Percentiles rank a stretch among this genome's conserved stretches.
These are phyloP conservation scores for Atethmia centrago DNA, from an alignment of 2,888 invertebrate genomes.

Conservation along the genomic window DNA sequence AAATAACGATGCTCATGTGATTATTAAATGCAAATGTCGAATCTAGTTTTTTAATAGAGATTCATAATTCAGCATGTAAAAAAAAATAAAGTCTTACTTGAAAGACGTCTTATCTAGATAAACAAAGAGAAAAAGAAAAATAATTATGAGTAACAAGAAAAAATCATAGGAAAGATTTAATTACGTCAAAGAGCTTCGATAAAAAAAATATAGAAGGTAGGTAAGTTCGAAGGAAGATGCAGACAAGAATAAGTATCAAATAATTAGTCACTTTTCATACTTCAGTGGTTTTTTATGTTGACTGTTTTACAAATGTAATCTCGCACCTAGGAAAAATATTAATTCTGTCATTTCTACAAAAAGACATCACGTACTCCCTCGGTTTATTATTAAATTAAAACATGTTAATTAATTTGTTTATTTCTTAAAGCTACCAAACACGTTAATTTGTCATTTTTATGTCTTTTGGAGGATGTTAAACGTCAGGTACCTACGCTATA, in stretches of 20 bases:
- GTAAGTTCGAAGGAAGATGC: too few relatives aligned
- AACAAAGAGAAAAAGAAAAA: neutral
- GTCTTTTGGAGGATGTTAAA: neutral
- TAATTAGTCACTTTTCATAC: neutral
- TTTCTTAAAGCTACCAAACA: neutral
- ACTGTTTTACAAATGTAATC: neutral
- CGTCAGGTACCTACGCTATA: neutral
- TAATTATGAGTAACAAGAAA: neutral
- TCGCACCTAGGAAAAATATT: constrained; percentile 7
- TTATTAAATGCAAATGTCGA: neutral
- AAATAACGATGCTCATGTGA: neutral
- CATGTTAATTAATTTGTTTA: constrained; percentile 12
- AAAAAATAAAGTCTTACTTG: neutral
- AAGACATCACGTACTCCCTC: neutral
- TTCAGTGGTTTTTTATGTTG: neutral
- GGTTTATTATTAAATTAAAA: neutral
- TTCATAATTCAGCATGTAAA: neutral
- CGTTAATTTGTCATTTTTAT: constrained; percentile 5
- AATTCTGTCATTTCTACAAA: constrained; percentile 8
- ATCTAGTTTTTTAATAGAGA: constrained; percentile 2
- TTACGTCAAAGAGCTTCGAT: neutral
- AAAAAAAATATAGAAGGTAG: too few relatives aligned
- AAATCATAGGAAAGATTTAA: neutral
- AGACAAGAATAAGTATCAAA: neutral
- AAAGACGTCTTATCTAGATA: neutral